These are phyloP conservation scores for Clytia hemisphaerica DNA, from an alignment of 30 jellyfish, hydroid and myxozoan species.

Conservation along the genomic window DNA sequence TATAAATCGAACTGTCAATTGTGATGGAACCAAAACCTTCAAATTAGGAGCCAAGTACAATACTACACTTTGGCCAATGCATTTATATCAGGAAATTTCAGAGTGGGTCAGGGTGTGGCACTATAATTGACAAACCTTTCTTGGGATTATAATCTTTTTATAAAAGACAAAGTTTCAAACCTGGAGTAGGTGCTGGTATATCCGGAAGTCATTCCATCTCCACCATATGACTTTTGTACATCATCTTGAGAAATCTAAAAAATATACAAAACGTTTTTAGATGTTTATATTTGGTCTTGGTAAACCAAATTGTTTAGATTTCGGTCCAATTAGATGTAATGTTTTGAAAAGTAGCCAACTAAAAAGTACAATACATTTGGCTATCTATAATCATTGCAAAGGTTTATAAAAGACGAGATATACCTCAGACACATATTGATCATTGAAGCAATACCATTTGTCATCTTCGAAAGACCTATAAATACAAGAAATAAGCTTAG, in stretches of 20 bases:
- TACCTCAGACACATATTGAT: constrained; percentile 84
- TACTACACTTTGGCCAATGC: too few species aligned
- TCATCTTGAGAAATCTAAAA: constrained; percentile 69
- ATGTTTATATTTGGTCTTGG: not conserved
- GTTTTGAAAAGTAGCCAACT: too few species aligned
- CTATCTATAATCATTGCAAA: not conserved
- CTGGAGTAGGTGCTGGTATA: constrained; percentile 76
- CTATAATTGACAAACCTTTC: too few species aligned
- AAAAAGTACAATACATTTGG: too few species aligned
- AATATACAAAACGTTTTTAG: not conserved
- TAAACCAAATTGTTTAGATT: too few species aligned
- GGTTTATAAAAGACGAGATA: not conserved
- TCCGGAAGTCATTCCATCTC: constrained; percentile 51
- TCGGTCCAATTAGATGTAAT: too few species aligned
- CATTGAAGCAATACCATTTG: constrained; percentile 92
- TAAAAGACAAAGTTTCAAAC: constrained; percentile 1
- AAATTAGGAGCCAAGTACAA: too few species aligned
- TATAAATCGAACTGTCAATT: too few species aligned
- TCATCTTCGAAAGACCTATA: constrained; percentile 67
- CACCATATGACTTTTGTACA: constrained; percentile 78
- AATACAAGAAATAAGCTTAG: not conserved
- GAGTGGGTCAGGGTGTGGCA: too few species aligned
- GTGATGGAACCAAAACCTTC: too few species aligned
- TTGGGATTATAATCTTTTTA: not conserved
- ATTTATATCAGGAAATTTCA: too few species aligned